These are phyloP conservation scores for Pseudorectes ferrugineus DNA, from an alignment of 2,113 vertebrate genomes.

Conservation along the genomic window DNA sequence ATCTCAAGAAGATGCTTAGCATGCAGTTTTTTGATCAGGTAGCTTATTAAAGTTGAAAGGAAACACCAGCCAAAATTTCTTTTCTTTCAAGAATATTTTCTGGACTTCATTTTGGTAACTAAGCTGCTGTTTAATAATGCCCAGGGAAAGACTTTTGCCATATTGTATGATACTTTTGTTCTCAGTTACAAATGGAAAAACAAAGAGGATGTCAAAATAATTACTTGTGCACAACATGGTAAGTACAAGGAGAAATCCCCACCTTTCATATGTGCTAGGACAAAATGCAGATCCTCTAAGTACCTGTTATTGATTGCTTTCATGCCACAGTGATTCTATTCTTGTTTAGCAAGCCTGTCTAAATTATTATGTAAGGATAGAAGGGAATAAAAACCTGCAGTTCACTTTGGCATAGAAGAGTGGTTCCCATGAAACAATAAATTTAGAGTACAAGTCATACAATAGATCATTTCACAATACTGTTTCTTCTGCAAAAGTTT, in stretches of 20 bases:
- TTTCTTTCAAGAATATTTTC: background rate
- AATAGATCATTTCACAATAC: background rate
- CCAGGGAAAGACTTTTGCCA: background rate
- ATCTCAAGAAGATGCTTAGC: background rate
- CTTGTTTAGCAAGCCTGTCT: background rate
- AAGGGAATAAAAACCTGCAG: background rate
- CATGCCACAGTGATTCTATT: background rate
- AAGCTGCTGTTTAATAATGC: background rate
- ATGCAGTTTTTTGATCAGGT: background rate
- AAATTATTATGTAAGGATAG: background rate
- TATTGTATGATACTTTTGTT: background rate
- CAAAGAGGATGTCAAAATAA: background rate
- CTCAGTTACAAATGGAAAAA: background rate
- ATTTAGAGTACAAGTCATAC: background rate
- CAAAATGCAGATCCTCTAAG: background rate
- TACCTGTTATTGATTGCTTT: background rate
- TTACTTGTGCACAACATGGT: background rate
- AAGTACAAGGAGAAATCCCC: background rate
- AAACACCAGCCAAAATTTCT: background rate
- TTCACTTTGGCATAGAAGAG: background rate
- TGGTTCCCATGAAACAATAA: background rate
- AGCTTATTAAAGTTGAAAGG: background rate
- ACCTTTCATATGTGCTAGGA: background rate
- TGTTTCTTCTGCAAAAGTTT: background rate
- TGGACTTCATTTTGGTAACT: background rate